Conservation (phyloP, 2,113 vertebrate species). For the Calyptomena viridis region DNA sequence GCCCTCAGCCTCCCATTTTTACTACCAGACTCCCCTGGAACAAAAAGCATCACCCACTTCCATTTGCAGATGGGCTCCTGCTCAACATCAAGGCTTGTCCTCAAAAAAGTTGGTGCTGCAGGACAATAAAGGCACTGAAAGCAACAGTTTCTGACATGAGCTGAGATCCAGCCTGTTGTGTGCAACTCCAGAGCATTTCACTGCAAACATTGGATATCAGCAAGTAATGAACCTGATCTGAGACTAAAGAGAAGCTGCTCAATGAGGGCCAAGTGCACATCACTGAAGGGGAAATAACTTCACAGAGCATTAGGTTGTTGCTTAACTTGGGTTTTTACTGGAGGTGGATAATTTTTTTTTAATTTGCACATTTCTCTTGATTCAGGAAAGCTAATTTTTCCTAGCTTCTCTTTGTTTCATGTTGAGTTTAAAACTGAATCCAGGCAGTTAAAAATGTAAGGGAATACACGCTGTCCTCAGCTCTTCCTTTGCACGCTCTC, state of each 20-base stretch:
- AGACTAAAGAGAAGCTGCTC: not conserved
- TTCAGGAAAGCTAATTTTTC: not conserved
- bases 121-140: not conserved
- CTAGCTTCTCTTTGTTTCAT: not conserved
- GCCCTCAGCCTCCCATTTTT: not conserved
- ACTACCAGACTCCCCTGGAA: not conserved
- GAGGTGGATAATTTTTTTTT: not conserved
- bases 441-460: not conserved
- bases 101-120: not conserved
- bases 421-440: not conserved
- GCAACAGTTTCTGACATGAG: not conserved
- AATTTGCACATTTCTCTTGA: not conserved
- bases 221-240: not conserved
- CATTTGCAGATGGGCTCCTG: not conserved
- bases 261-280: not conserved
- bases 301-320: not conserved
- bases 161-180: not conserved
- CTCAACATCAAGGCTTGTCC: not conserved
- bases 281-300: not conserved
- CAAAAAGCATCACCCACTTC: not conserved
- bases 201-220: not conserved
- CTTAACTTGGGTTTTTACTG: constrained; percentile 25
- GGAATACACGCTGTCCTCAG: not conserved
- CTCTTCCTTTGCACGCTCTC: constrained; percentile 1
- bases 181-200: not conserved